Base-by-base conservation (phyloP, 2,113 vertebrate genomes). In the Verasper variegatus region DNA sequence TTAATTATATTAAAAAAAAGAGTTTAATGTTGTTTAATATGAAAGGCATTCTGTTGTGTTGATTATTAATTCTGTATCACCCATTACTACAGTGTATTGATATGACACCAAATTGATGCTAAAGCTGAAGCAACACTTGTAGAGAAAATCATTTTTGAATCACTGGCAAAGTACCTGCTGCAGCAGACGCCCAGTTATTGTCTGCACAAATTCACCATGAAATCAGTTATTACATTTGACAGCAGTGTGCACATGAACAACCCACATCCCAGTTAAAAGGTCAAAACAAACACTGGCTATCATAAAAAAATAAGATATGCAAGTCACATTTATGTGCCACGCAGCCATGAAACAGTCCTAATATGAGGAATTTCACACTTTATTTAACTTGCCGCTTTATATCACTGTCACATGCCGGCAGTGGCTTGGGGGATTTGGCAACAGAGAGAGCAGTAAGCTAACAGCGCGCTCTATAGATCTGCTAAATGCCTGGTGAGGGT, bases 281-380 rank as follows among this genome's bases (percentile, higher is more conserved):
- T 89, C 86, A 86, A 88, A 89, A 91, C 86, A 87, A 91, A 93
- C 86, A 84, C 77, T 40, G 63, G 61, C 77, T 76, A 78, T 68
- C 75, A 68, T 87, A 51, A 51, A 51, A 18, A 93, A 63, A 77
- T 67, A 84, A 92, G 91, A 92, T 83, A 86, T 90, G 86, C 81
- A 83, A 85, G 87, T 83, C 83, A 78, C 81, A 91, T 92, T 89
- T 84, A 54, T 81, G 82, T 20, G 54, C 84, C 71, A 66, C 65
- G 86, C 90, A 92, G 81, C 90, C 92, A 81, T 90, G 91, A 90
- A 91, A 89, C 85, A 60, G 78, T 77, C 74, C 90, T 91, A 80
- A 94, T 93, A 92, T 91, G 86, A 90, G 83, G 86, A 92, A 95
- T 94, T 93, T 94, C 93, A 93, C 95, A 94, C 93, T 94, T 93